phyloP scores from a whole-genome alignment of 2,113 vertebrate species.

The Nerophis lumbriciformis region DNA sequence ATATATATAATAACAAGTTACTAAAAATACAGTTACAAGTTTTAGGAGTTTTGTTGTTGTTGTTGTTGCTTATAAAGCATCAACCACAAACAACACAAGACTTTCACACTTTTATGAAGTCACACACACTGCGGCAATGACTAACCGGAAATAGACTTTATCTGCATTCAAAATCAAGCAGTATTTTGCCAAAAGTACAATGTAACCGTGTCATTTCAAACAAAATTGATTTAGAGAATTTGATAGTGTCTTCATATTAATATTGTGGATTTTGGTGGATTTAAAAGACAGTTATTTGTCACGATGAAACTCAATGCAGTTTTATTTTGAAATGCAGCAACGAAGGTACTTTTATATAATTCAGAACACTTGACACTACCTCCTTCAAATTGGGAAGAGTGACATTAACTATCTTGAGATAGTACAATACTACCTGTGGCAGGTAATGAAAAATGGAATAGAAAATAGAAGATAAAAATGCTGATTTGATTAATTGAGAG shows the following conservation, averaged over 20 bases:
- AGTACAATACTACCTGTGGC: not conserved
- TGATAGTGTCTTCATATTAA: accelerated
- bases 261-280: not conserved
- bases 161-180: not conserved
- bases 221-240: no score
- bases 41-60: no score
- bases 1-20: no score
- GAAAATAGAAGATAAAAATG: not conserved
- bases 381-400: not conserved
- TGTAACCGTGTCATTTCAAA: no score
- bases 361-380: not conserved
- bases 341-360: not conserved
- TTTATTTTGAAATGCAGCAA: not conserved
- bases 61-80: no score
- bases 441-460: not conserved
- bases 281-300: not conserved
- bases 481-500: no score
- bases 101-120: no score
- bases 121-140: not conserved
- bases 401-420: not conserved
- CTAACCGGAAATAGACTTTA: not conserved
- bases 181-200: not conserved
- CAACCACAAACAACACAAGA: no score
- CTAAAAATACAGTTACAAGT: no score
- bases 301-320: no score